Evolutionary conservation across 2,888 invertebrate species (phyloP).

Genomic region (Leptothorax acervorum): DNA sequence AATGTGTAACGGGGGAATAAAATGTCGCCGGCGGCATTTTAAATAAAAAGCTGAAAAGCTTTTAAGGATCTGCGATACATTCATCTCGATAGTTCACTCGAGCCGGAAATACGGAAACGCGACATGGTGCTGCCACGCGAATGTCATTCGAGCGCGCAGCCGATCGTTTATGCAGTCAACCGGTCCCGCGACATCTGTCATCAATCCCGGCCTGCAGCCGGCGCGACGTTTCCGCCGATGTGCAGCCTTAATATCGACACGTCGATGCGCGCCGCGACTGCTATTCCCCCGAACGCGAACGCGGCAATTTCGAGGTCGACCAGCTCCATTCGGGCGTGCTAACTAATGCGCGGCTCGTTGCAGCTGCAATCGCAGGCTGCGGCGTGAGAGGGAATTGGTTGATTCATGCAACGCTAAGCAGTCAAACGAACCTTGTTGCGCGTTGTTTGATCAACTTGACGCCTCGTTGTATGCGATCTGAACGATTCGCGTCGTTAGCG

Average conservation of each 20-base stretch:
- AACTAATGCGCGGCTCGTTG: slow-evolving; percentile 60
- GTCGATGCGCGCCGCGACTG: slow-evolving; percentile 41
- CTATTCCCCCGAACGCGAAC: slow-evolving; percentile 33
- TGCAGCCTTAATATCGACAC: slow-evolving; percentile 47
- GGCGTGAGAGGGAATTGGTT: slow-evolving; percentile 37
- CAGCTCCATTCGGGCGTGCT: slow-evolving; percentile 58
- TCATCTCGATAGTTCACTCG: not conserved
- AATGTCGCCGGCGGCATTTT: not conserved
- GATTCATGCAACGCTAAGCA: slow-evolving; percentile 65
- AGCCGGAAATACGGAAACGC: slow-evolving; percentile 15
- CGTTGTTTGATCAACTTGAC: slow-evolving; percentile 67
- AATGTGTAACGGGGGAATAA: not conserved
- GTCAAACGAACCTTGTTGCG: slow-evolving; percentile 66
- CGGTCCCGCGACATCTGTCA: slow-evolving; percentile 43
- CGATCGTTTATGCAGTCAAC: slow-evolving; percentile 42
- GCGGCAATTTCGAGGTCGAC: slow-evolving; percentile 51
- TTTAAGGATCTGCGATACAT: slow-evolving; percentile 10
- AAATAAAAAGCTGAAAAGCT: not conserved
- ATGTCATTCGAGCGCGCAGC: slow-evolving; percentile 14
- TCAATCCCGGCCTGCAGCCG: slow-evolving; percentile 41
- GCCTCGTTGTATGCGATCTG: slow-evolving; percentile 46
- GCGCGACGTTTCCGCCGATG: slow-evolving; percentile 40
- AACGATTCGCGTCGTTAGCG: slow-evolving; percentile 60
- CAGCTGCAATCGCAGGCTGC: slow-evolving; percentile 41
- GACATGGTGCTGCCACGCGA: not conserved